phyloP scores from a whole-genome alignment of 2,113 vertebrate genomes.

The Progne subis region DNA sequence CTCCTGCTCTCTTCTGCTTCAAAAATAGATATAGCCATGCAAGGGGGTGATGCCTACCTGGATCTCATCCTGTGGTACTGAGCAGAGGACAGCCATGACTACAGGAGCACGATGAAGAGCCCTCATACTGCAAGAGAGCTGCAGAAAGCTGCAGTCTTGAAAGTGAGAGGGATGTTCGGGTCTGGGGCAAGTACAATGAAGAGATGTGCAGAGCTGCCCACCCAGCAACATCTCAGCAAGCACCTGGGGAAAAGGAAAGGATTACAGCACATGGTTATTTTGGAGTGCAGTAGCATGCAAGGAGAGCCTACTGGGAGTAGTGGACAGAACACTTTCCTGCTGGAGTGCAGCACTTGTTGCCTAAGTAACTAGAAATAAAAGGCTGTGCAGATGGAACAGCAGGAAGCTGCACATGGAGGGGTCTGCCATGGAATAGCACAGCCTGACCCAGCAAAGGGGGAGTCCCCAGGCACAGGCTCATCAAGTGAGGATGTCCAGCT shows the following conservation, averaged over 20 bases:
- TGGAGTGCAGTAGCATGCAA: neutral
- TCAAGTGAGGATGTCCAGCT: too few relatives aligned
- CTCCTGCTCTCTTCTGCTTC: neutral
- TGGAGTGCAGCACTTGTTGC: neutral
- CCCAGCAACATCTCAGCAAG: neutral
- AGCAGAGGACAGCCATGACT: neutral
- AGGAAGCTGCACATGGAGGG: neutral
- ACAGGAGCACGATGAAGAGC: accelerated
- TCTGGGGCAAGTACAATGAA: neutral
- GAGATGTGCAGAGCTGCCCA: neutral
- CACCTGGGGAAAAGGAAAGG: neutral
- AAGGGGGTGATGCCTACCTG: neutral
- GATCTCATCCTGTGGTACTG: neutral
- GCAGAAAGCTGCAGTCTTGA: neutral
- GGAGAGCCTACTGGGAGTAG: neutral
- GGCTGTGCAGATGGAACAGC: neutral
- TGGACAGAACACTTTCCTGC: neutral
- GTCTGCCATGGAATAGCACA: neutral
- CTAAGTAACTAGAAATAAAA: neutral
- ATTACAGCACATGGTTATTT: neutral
- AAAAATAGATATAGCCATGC: neutral
- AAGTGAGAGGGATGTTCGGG: neutral
- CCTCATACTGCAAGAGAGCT: neutral
- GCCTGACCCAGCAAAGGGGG: neutral
- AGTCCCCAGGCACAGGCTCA: neutral